Evolutionary conservation across 2,888 invertebrate genomes (phyloP), one percentile per base, ranked within the genome.

Genomic region (Steinernema scapterisci): DNA sequence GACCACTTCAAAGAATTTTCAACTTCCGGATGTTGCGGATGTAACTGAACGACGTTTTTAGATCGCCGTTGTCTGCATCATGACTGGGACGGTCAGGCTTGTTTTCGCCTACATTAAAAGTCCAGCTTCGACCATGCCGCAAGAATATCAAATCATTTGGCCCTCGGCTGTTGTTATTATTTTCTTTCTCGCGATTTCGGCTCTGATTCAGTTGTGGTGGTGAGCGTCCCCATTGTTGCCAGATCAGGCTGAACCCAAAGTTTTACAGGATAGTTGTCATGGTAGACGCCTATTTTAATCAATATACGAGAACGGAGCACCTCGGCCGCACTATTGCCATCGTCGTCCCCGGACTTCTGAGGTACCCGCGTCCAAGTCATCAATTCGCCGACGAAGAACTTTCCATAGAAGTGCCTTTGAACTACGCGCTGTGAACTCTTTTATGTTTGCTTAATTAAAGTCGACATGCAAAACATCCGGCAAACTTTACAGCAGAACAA

Each of bases 231-330:
- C 45, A 11, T 5, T 48, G 16, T 13, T 48, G 3, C 38, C 3
- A 9, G 38, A 38, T 38, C 3, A 3, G 16, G 48, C 16, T 13
- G 5, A n/a, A 7, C 6, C 3, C 48, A 16, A 48, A 5, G 48
- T n/a, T 48, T 27, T 38, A 11, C 63, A 63, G 63, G 63, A 25
- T 63, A 13, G 63, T 25, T 63, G 63, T 63, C 16, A 63, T 63
- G 63, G 63, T 63, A 19, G 63, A 63, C 31, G 63, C 63, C n/a
- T 63, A 31, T 31, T 63, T 63, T n/a, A 63, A 63, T 16, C 63
- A 63, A 27, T 63, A 63, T 31, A 63, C 31, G 7, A 63, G 3
- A 3, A 38, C 63, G 13, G 31, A 63, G 31, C 63, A 63, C 31
- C 38, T 63, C 31, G 63, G 63, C 5, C 63, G 63, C 27, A 63